phyloP scores from a whole-genome alignment of 2,797 vertebrate genomes.

The Diplodus sargus region DNA sequence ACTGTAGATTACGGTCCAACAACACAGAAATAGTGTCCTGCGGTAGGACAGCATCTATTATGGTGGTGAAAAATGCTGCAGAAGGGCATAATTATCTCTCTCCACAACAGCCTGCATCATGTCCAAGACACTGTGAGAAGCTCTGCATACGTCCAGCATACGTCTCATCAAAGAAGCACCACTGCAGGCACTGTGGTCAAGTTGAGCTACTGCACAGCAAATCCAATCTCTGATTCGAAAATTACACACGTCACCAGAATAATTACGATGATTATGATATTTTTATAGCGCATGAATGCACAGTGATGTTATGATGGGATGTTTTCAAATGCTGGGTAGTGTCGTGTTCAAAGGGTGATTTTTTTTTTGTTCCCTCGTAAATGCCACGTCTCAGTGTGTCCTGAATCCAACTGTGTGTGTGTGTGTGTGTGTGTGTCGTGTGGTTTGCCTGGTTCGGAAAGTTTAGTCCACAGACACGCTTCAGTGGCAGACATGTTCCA shows the following conservation, averaged over 20 bases:
- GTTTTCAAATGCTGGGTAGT: conserved; percentile 34
- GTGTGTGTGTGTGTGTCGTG: conserved; percentile 24
- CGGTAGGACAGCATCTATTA: conserved; percentile 46
- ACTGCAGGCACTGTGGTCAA: conserved; percentile 22
- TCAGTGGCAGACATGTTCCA: conserved; percentile 62
- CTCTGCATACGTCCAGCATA: conserved; percentile 25
- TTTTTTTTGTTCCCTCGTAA: conserved; percentile 44
- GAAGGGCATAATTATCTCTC: conserved; percentile 39
- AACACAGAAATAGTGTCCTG: conserved; percentile 49
- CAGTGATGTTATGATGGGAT: conserved; percentile 11
- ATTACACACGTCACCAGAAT: conserved; percentile 41
- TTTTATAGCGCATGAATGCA: background rate
- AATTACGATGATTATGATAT: conserved; percentile 37
- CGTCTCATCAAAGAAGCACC: conserved; percentile 20
- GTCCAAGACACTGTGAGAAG: conserved; percentile 20
- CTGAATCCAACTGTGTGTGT: conserved; percentile 25
- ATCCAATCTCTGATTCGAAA: conserved; percentile 30
- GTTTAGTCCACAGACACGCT: conserved; percentile 56
- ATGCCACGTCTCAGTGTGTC: conserved; percentile 68
- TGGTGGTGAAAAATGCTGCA: conserved; percentile 40
- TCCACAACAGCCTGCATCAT: conserved; percentile 7
- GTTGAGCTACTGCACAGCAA: conserved; percentile 25
- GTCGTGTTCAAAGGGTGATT: conserved; percentile 35
- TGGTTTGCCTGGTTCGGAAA: conserved; percentile 62
- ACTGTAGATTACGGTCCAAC: conserved; percentile 40